A percentile compares a stretch with the other conserved stretches of the same genome.
Conservation (phyloP, 2,888 invertebrate species). For the Bursaphelenchus okinawaensis region DNA sequence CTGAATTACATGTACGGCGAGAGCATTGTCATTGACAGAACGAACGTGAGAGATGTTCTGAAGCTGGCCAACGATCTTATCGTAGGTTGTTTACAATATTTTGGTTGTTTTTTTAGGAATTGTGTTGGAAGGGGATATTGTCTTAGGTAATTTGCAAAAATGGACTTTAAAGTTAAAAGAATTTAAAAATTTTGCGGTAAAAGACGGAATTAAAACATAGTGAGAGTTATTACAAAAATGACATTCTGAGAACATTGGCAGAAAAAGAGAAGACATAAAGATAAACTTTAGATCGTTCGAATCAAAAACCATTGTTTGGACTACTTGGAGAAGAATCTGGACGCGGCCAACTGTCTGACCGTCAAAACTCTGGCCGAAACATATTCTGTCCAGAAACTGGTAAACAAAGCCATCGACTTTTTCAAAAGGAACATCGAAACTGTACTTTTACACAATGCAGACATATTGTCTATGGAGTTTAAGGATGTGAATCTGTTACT, state of each 20-base stretch:
- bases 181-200: too few species aligned
- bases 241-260: too few species aligned
- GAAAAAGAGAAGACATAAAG: too few species aligned
- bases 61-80: constrained; percentile 67
- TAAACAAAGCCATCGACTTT: constrained; percentile 60
- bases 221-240: too few species aligned
- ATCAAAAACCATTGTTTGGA: constrained; percentile 67
- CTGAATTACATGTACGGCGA: constrained; percentile 70
- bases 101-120: not conserved
- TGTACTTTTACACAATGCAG: constrained; percentile 63
- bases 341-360: constrained; percentile 66
- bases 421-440: constrained; percentile 52
- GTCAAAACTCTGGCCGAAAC: constrained; percentile 66
- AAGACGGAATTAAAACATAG: too few species aligned
- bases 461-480: constrained; percentile 44
- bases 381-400: constrained; percentile 65
- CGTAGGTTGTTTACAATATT: constrained; percentile 54
- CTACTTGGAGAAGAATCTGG: constrained; percentile 66
- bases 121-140: too few species aligned
- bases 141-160: too few species aligned
- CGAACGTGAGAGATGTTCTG: constrained; percentile 66
- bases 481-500: not conserved
- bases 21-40: constrained; percentile 64
- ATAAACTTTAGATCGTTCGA: constrained; percentile 44
- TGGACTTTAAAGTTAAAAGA: too few species aligned